phyloP scores from a whole-genome alignment of 2,113 vertebrate species.

The Junco hyemalis region DNA sequence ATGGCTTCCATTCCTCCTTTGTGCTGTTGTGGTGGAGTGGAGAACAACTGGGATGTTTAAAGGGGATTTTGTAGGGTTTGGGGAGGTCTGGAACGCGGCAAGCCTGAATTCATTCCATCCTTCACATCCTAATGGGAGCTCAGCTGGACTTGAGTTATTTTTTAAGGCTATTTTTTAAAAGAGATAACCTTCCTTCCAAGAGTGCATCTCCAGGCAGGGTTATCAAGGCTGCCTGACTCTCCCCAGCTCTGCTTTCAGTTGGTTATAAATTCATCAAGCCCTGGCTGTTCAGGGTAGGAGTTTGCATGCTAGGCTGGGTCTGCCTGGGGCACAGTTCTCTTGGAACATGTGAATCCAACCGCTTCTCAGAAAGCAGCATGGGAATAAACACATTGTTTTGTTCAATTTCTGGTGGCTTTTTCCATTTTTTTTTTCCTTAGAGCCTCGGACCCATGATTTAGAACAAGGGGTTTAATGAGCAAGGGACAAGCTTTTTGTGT shows the following conservation, averaged over 20 bases:
- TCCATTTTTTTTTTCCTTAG: not conserved
- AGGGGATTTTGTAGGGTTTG: not conserved
- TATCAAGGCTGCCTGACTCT: conserved; percentile 3
- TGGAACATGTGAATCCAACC: conserved; percentile 59
- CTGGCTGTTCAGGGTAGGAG: not conserved
- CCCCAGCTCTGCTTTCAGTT: conserved; percentile 11
- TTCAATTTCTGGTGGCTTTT: conserved; percentile 51
- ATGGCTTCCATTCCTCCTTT: conserved; percentile 16
- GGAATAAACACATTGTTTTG: conserved; percentile 66
- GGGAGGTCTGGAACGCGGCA: not conserved
- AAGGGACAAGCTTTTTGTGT: conserved; percentile 22
- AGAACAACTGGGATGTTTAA: not conserved
- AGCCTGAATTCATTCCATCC: not conserved
- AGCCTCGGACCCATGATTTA: conserved; percentile 26
- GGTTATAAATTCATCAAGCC: conserved; percentile 22
- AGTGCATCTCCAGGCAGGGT: not conserved
- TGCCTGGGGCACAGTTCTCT: conserved; percentile 48
- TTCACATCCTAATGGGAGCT: not conserved
- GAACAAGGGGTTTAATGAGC: conserved; percentile 25
- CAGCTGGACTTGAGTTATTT: not conserved
- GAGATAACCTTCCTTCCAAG: not conserved
- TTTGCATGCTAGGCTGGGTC: conserved; percentile 25
- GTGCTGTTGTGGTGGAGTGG: not conserved
- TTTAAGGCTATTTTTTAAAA: not conserved
- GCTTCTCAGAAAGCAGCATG: conserved; percentile 65